These are phyloP conservation scores for Nestor notabilis DNA, from an alignment of 2,113 vertebrate genomes.

Conservation along the genomic window DNA sequence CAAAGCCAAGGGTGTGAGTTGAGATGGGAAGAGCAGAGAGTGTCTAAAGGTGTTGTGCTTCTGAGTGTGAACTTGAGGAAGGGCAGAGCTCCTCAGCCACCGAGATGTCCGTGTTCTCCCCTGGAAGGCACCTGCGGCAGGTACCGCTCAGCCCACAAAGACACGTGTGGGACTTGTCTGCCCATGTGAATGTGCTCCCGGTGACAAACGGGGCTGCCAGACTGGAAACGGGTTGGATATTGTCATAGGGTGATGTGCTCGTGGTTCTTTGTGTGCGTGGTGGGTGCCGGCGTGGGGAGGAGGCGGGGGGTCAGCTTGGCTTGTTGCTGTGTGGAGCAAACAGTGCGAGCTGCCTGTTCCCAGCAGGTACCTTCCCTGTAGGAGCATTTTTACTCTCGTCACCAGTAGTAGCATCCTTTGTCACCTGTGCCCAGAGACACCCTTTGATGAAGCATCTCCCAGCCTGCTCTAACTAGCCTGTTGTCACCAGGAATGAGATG, in stretches of 20 bases:
- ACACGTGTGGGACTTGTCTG: rapidly evolving
- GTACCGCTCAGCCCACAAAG: not conserved
- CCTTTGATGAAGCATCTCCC: constrained; percentile 5
- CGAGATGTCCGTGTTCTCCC: not conserved
- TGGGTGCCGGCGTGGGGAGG: not conserved
- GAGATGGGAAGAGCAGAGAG: not conserved
- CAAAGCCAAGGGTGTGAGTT: not conserved
- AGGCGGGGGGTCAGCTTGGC: not conserved
- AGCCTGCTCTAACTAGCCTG: not conserved
- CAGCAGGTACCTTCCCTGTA: not conserved
- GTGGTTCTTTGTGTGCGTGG: not conserved
- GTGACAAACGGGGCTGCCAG: not conserved
- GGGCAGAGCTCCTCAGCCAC: not conserved
- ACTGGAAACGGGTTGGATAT: not conserved
- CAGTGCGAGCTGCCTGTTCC: not conserved
- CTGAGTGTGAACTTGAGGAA: not conserved
- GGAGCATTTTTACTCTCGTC: not conserved
- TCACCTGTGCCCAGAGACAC: constrained; percentile 1
- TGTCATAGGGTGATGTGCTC: rapidly evolving
- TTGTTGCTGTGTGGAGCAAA: not conserved
- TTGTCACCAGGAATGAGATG: constrained; percentile 9
- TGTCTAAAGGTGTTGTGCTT: not conserved
- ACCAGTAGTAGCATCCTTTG: not conserved
- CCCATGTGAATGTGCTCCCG: rapidly evolving
- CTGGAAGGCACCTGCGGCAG: not conserved